Evolutionary conservation across 2,797 vertebrate genomes (phyloP).

Genomic region (Cryptoblepharus egeriae): DNA sequence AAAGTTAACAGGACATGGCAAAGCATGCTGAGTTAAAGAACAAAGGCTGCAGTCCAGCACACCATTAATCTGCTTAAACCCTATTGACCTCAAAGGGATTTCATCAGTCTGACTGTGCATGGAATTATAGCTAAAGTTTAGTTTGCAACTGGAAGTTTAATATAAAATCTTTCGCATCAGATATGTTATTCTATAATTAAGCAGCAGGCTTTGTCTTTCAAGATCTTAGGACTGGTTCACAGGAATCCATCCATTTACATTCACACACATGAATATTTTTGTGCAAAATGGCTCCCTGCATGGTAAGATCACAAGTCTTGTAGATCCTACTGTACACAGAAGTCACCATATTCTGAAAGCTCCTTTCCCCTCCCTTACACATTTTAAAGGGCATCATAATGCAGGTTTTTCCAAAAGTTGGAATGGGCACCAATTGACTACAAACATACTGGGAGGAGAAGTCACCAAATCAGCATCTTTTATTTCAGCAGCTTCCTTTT

Average conservation of each 20-base stretch:
- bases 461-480: too few relatives aligned
- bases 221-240: background rate
- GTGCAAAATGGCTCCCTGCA: background rate
- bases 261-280: too few relatives aligned
- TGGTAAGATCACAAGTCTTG: conserved; percentile 1
- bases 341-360: background rate
- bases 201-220: background rate
- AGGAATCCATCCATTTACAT: conserved; percentile 15
- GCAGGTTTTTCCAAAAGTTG: too few relatives aligned
- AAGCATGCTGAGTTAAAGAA: conserved; percentile 6
- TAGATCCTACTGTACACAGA: too few relatives aligned
- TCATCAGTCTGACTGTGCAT: background rate
- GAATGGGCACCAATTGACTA: too few relatives aligned
- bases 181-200: conserved; percentile 12
- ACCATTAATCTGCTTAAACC: background rate
- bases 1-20: conserved; percentile 29
- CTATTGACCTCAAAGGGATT: background rate
- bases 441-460: background rate
- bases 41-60: background rate
- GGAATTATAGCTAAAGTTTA: background rate
- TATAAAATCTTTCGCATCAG: conserved; percentile 25
- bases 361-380: background rate
- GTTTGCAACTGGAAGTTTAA: background rate
- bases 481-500: too few relatives aligned
- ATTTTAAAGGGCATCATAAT: too few relatives aligned